Percentiles rank a stretch among this genome's conserved stretches.
Evolutionary conservation across 2,888 invertebrate species (phyloP).

Genomic region (Lamellibrachia columna): DNA sequence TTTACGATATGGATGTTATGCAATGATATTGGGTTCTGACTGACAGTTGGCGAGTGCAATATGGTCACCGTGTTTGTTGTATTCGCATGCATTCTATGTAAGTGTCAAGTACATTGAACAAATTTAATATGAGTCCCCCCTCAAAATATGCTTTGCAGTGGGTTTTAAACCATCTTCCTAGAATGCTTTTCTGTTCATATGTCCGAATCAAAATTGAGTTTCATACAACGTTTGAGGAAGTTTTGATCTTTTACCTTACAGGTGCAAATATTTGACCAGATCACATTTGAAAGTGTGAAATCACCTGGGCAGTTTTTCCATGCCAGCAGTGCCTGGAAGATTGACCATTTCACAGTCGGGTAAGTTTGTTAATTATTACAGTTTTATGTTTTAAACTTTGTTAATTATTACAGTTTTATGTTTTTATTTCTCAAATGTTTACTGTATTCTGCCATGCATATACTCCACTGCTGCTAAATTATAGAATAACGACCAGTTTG

Average conservation of each 20-base stretch:
- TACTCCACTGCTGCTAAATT: neutral
- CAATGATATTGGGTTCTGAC: too few species aligned
- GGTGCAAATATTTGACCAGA: constrained; percentile 66
- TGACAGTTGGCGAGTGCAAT: too few species aligned
- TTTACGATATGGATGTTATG: too few species aligned
- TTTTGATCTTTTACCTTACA: constrained; percentile 36
- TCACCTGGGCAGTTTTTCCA: constrained; percentile 65
- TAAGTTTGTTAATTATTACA: constrained; percentile 30
- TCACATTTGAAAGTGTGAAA: constrained; percentile 65
- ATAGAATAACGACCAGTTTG: neutral
- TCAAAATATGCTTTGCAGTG: too few species aligned
- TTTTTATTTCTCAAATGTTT: neutral
- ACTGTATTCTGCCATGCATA: neutral
- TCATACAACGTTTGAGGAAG: neutral
- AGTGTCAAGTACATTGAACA: too few species aligned
- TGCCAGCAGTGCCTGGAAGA: constrained; percentile 61
- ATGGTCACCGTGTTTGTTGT: too few species aligned
- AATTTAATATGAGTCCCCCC: too few species aligned
- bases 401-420: neutral
- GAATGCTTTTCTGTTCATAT: too few species aligned
- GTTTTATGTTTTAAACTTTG: neutral
- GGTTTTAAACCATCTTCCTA: too few species aligned
- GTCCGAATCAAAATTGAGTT: neutral
- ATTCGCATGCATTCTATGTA: too few species aligned
- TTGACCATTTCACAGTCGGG: constrained; percentile 57